These are phyloP conservation scores for Indicator maculatus DNA, from an alignment of 2,113 vertebrate genomes.

Conservation along the genomic window DNA sequence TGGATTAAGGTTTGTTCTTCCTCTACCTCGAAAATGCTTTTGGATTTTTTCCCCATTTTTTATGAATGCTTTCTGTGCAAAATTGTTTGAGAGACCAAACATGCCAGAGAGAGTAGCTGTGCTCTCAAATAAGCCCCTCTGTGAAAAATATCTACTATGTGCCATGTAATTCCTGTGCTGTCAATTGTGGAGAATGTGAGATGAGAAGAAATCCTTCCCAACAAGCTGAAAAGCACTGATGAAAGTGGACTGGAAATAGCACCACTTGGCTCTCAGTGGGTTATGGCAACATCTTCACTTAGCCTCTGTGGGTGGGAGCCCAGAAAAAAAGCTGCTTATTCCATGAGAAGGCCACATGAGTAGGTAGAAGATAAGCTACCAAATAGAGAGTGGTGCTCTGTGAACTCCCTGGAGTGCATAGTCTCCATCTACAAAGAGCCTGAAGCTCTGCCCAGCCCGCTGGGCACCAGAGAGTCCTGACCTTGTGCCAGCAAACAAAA, in stretches of 20 bases:
- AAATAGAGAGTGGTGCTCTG: neutral
- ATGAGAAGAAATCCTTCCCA: constrained; percentile 19
- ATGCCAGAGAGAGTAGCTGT: neutral
- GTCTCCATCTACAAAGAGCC: neutral
- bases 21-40: neutral
- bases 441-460: neutral
- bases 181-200: neutral
- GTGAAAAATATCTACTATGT: neutral
- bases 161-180: neutral
- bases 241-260: neutral
- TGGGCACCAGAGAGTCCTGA: fast-evolving
- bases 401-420: neutral
- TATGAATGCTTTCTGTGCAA: neutral
- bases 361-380: neutral
- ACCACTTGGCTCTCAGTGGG: neutral
- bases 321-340: neutral
- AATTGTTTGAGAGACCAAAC: neutral
- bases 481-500: neutral
- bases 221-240: neutral
- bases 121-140: neutral
- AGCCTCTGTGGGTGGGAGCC: neutral
- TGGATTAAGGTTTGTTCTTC: neutral
- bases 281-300: neutral
- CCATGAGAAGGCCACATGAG: neutral
- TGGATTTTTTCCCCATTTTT: neutral